phyloP scores from a whole-genome alignment of 2,888 invertebrate genomes.

The Autographa pulchrina region DNA sequence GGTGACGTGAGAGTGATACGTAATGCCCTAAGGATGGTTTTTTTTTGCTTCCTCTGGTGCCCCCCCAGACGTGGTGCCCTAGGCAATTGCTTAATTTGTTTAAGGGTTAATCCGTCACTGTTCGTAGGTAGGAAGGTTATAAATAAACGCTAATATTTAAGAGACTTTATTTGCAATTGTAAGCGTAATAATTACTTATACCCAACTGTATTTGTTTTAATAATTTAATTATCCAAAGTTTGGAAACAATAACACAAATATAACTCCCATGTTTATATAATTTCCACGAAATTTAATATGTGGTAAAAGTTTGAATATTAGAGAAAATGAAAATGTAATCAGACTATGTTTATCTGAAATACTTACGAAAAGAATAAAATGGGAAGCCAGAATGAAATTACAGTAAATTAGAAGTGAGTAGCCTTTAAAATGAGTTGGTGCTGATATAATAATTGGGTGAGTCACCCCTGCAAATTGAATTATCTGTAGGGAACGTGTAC shows the following conservation, averaged over 20 bases:
- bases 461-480: conserved; percentile 64
- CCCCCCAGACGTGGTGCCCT: too few species aligned
- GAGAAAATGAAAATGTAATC: conserved; percentile 41
- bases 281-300: conserved; percentile 23
- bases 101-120: too few species aligned
- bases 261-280: conserved; percentile 14
- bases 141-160: too few species aligned
- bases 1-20: too few species aligned
- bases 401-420: conserved; percentile 62
- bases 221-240: neutral
- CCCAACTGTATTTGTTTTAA: conserved; percentile 4
- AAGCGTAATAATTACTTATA: neutral
- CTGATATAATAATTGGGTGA: conserved; percentile 65
- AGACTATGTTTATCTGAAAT: conserved; percentile 45
- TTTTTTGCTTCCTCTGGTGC: too few species aligned
- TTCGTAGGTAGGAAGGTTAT: too few species aligned
- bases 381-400: conserved; percentile 60
- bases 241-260: conserved; percentile 6
- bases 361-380: conserved; percentile 56
- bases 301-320: conserved; percentile 40
- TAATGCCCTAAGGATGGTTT: too few species aligned
- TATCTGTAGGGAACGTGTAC: conserved; percentile 57
- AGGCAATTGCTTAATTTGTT: too few species aligned
- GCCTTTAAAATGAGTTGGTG: conserved; percentile 62
- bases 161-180: too few species aligned